Evolutionary conservation across 2,113 vertebrate species (phyloP), one percentile per base, ranked within the genome.

Genomic region (Casuarius casuarius): DNA sequence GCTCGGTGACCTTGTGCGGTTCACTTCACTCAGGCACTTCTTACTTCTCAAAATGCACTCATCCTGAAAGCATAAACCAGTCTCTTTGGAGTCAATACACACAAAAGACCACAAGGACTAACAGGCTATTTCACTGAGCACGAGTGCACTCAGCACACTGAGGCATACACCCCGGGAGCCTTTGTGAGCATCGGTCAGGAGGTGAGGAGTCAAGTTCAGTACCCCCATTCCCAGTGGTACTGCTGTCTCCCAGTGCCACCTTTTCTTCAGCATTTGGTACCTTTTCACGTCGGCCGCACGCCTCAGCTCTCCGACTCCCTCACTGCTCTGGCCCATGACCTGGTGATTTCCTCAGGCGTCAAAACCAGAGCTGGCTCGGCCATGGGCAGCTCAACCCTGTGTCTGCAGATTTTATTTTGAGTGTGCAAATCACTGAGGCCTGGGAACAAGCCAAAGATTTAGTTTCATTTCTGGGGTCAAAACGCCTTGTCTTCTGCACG

Each of bases 1-100:
- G 21, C n/a, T 48, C 62, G 17, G 48, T 0, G 5, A 38, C 40
- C 18, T 0, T 0, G 35, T 19, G 16, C 11, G 33, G 56, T 22
- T 59, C 54, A 9, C n/a, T 44, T 31, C 3, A 1, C 35, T 54
- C 29, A 23, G 40, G 48, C 26, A 15, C 21, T 21, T 79, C 28
- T 56, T 54, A 29, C 38, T 2, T n/a, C n/a, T n/a, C 72, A 54
- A 31, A 35, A n/a, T 22, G 31, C 1, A 2, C 46, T 49, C n/a
- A 73, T 10, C 17, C 20, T 20, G 79, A 61, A 52, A 67, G 33
- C 28, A 3, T 13, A n/a, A 72, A 66, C 38, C 22, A 44, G 25
- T 21, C 42, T 9, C 22, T 62, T 28, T 23, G 25, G 28, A 56
- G 31, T 42, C 14, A 28, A 29, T 11, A 5, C 14, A 56, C 25